phyloP scores from a whole-genome alignment of 1,140 invertebrate genomes.

The Eurosta solidaginis region DNA sequence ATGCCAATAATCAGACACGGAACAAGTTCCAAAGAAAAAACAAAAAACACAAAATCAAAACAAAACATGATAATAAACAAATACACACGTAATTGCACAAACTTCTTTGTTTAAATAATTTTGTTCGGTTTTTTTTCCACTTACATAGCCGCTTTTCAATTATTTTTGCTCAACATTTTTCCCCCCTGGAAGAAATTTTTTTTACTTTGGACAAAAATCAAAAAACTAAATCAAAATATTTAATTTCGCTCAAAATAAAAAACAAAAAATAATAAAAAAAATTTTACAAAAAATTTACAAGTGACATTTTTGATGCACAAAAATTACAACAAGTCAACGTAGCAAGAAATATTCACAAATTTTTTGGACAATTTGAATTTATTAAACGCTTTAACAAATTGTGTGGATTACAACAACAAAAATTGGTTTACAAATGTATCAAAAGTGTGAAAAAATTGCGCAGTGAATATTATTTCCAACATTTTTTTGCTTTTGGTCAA shows the following conservation, averaged over 20 bases:
- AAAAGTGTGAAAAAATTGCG: neutral
- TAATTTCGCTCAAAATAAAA: neutral
- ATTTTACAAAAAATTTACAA: neutral
- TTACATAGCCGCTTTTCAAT: conserved; percentile 13
- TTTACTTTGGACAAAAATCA: conserved; percentile 18
- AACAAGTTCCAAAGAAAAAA: conserved; percentile 2
- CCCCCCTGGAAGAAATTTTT: conserved; percentile 10
- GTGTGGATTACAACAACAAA: neutral
- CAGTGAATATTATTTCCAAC: neutral
- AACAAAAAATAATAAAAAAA: neutral
- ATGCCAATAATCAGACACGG: neutral
- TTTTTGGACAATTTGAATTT: neutral
- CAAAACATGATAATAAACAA: neutral
- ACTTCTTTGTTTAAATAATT: neutral
- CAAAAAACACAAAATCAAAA: neutral
- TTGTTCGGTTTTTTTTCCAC: neutral
- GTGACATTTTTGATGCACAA: conserved; percentile 9
- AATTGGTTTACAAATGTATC: neutral
- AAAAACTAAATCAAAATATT: neutral
- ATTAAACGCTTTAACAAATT: neutral
- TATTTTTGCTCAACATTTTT: conserved; percentile 22
- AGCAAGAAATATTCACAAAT: neutral
- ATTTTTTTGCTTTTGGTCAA: neutral
- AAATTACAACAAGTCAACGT: neutral
- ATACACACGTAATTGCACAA: neutral